Conservation (phyloP, 2,888 invertebrate species). For the Plebejus anna region DNA sequence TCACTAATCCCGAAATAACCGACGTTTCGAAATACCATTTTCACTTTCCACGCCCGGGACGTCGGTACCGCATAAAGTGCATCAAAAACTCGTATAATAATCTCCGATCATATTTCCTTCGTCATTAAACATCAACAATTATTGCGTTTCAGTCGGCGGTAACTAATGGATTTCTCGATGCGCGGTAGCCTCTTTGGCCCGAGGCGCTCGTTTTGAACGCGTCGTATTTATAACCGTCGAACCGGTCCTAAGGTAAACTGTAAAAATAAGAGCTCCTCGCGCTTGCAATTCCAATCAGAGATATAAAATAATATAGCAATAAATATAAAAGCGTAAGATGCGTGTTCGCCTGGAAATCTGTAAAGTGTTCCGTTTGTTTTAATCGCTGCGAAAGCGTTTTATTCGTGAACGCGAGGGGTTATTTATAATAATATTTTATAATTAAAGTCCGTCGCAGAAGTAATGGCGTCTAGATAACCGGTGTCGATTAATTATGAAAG, state of each 20-base stretch:
- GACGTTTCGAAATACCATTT: slow-evolving; percentile 41
- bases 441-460: slow-evolving; percentile 51
- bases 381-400: slow-evolving; percentile 7
- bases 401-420: neutral
- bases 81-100: slow-evolving; percentile 38
- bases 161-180: slow-evolving; percentile 63
- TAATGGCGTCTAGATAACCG: slow-evolving; percentile 62
- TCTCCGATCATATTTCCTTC: slow-evolving; percentile 36
- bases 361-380: slow-evolving; percentile 57
- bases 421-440: slow-evolving; percentile 43
- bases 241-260: slow-evolving; percentile 66
- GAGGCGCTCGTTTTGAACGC: slow-evolving; percentile 57
- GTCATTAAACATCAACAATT: slow-evolving; percentile 47
- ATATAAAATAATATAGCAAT: slow-evolving; percentile 65
- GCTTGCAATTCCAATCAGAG: slow-evolving; percentile 59
- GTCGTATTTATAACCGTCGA: slow-evolving; percentile 60
- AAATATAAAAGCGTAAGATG: slow-evolving; percentile 58
- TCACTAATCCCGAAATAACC: slow-evolving; percentile 60
- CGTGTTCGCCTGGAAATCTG: slow-evolving; percentile 49
- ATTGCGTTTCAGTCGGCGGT: slow-evolving; percentile 50
- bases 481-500: slow-evolving; percentile 74
- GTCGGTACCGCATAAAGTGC: slow-evolving; percentile 31
- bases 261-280: slow-evolving; percentile 65
- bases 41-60: slow-evolving; percentile 32
- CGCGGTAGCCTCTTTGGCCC: slow-evolving; percentile 56